These are phyloP conservation scores for Torymus aiolomorphi DNA, from an alignment of 2,888 invertebrate species.

Conservation along the genomic window DNA sequence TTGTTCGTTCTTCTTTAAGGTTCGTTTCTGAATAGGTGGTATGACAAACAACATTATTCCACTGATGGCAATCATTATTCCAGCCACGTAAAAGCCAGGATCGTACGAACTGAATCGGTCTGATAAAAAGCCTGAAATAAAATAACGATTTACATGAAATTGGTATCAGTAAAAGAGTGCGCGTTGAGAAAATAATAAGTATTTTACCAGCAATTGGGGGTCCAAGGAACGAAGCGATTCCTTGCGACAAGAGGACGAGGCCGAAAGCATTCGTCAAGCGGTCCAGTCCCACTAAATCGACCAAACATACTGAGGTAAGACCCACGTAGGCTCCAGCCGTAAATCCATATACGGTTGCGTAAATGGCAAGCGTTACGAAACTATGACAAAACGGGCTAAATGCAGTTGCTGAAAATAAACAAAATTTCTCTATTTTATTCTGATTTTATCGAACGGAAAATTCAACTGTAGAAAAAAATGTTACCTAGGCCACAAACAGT, in stretches of 20 bases:
- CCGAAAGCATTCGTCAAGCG: slow-evolving; percentile 97
- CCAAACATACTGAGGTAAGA: slow-evolving; percentile 95
- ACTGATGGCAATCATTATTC: slow-evolving; percentile 89
- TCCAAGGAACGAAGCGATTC: slow-evolving; percentile 93
- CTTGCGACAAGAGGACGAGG: slow-evolving; percentile 93
- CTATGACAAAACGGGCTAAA: slow-evolving; percentile 86
- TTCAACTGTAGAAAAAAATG: slow-evolving; percentile 66
- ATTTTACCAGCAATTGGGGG: slow-evolving; percentile 92
- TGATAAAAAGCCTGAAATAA: slow-evolving; percentile 37
- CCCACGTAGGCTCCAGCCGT: slow-evolving; percentile 97
- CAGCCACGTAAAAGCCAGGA: slow-evolving; percentile 92
- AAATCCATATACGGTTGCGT: slow-evolving; percentile 89
- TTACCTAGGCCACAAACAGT: slow-evolving; percentile 91
- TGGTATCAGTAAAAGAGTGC: no score
- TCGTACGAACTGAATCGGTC: slow-evolving; percentile 78
- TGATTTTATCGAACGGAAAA: not conserved
- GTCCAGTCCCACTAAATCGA: slow-evolving; percentile 94
- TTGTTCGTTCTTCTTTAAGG: slow-evolving; percentile 62
- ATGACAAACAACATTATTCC: slow-evolving; percentile 92
- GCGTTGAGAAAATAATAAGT: not conserved
- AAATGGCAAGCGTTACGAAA: slow-evolving; percentile 85
- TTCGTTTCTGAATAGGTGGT: slow-evolving; percentile 82
- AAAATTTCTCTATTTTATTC: not conserved
- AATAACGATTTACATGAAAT: not conserved
- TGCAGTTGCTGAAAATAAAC: slow-evolving; percentile 82